Conservation (phyloP, 2,113 vertebrate species). For the Sterna hirundo region DNA sequence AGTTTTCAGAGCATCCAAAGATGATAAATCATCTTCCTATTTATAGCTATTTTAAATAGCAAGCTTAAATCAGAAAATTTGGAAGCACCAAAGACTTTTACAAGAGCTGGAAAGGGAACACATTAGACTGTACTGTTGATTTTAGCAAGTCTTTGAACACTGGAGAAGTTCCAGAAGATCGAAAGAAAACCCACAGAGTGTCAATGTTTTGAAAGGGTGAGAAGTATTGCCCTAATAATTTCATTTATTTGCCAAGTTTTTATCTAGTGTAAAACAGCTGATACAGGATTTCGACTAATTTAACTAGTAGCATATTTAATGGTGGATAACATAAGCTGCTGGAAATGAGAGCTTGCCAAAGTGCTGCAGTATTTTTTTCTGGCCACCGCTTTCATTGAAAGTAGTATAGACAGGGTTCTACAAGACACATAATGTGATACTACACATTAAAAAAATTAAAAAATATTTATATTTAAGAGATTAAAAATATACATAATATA, state of each 20-base stretch:
- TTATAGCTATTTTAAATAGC: neutral
- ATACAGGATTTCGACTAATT: neutral
- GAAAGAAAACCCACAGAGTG: neutral
- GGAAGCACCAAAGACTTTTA: neutral
- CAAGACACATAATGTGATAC: neutral
- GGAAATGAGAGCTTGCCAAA: neutral
- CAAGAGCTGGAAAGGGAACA: neutral
- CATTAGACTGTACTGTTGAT: neutral
- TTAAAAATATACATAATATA: neutral
- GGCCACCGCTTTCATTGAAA: neutral
- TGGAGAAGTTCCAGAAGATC: neutral
- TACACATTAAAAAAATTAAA: neutral
- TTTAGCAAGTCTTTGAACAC: neutral
- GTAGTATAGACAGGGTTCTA: neutral
- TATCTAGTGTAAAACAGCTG: neutral
- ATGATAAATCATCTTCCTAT: neutral
- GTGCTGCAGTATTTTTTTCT: neutral
- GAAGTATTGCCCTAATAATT: neutral
- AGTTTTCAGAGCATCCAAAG: neutral
- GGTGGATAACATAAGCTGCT: neutral
- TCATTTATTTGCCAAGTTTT: neutral
- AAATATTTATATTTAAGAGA: neutral
- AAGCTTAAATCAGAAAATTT: neutral
- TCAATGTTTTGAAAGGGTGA: neutral
- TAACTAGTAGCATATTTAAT: neutral